phyloP scores from a whole-genome alignment of 2,113 vertebrate species.

The Ramphastos sulfuratus region DNA sequence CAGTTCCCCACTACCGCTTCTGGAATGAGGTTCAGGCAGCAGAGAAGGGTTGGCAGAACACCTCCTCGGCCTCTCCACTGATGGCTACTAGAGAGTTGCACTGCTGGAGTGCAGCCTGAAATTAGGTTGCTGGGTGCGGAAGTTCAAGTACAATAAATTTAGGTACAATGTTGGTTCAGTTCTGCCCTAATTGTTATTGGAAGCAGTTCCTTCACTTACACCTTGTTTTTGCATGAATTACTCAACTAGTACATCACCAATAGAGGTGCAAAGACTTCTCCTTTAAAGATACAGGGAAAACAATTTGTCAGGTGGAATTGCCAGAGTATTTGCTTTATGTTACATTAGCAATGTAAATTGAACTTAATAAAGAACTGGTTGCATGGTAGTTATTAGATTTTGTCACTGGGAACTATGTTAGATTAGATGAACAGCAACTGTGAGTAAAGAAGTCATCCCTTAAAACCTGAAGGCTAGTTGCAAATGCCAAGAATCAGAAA shows the following conservation, averaged over 20 bases:
- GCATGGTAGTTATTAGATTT: not conserved
- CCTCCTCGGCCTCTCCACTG: fast-evolving
- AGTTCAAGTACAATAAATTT: not conserved
- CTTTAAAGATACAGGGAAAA: not conserved
- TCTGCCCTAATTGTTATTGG: not conserved
- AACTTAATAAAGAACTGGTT: not conserved
- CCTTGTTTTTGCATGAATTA: not conserved
- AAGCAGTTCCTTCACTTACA: not conserved
- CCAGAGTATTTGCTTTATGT: not conserved
- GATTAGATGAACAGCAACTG: not conserved
- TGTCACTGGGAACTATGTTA: not conserved
- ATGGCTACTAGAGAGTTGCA: not conserved
- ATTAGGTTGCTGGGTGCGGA: not conserved
- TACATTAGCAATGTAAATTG: not conserved
- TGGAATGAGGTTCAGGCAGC: not conserved
- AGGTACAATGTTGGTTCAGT: not conserved
- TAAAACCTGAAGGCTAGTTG: not conserved
- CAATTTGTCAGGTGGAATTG: not conserved
- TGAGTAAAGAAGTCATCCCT: not conserved
- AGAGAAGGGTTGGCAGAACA: not conserved
- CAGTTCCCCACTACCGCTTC: not conserved
- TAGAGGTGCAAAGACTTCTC: not conserved
- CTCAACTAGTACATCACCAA: not conserved
- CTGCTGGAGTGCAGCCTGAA: not conserved
- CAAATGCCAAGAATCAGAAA: not conserved